Evolutionary conservation across 1,140 invertebrate genomes (phyloP).

Genomic region (Temnothorax longispinosus): DNA sequence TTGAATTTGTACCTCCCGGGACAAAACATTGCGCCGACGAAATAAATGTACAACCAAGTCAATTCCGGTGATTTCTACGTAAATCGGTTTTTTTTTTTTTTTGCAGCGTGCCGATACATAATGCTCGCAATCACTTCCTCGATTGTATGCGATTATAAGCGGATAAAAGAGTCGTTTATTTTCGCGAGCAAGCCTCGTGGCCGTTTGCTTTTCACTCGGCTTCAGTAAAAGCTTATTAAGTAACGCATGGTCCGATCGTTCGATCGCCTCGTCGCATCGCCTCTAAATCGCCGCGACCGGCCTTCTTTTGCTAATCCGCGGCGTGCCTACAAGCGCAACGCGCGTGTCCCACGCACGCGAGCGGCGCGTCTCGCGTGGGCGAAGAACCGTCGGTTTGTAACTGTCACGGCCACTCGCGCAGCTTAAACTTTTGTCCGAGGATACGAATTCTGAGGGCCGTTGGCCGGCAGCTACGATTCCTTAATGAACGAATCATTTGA

Average conservation of each 20-base stretch:
- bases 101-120: constrained; percentile 61
- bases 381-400: constrained; percentile 30
- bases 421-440: constrained; percentile 4
- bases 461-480: neutral
- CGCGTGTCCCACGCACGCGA: constrained; percentile 26
- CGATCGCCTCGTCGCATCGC: constrained; percentile 41
- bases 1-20: neutral
- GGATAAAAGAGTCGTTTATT: constrained; percentile 46
- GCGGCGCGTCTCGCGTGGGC: constrained; percentile 22
- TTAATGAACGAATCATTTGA: neutral
- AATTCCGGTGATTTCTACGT: constrained; percentile 65
- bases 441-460: neutral
- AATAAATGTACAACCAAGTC: neutral
- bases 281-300: constrained; percentile 2
- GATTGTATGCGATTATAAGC: constrained; percentile 71
- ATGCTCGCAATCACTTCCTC: constrained; percentile 71
- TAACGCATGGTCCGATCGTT: constrained; percentile 40
- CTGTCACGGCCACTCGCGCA: constrained; percentile 30
- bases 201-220: constrained; percentile 50
- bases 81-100: constrained; percentile 52
- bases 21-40: neutral
- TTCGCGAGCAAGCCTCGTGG: constrained; percentile 37
- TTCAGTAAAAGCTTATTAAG: constrained; percentile 56
- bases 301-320: neutral
- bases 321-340: neutral